Base-by-base conservation (phyloP, 2,888 invertebrate species). In the Sphecodes monilicornis region DNA sequence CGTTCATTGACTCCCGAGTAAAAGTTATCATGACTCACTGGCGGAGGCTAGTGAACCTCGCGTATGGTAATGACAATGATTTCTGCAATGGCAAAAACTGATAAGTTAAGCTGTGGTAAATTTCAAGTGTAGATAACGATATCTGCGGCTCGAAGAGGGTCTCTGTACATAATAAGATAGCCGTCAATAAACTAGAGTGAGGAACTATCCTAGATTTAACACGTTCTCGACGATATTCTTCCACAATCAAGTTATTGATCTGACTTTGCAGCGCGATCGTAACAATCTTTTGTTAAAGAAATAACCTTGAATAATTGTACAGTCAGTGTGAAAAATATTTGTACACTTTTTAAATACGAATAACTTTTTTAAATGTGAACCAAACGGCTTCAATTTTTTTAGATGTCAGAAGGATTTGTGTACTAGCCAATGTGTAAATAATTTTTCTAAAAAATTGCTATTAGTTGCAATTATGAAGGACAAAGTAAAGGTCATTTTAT, bases 1-100 rank as follows among this genome's bases (percentile, higher is more conserved):
- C n/a, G 80, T 71, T 78, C 80, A 78, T 54, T 70, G 71, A 71
- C 80, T 78, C 32, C 64, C 22, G 16, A 74, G 71, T 64, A 66
- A 64, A 50, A 64, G 64, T 50, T 16, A 32, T 78, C 54, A 54
- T 43, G 50, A 41, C 39, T 26, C 64, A 1, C 39, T 11, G 54
- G 60, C 78, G 66, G 72, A 29, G 68, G 54, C 50, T 57, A 43
- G 10, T 39, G 73, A 80, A 68, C 73, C 57, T 16, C 16, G 26
- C 22, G 29, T 46, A 39, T 68, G 79, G 46, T 80, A 81, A 80
- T 80, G 57, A 16, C 69, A 78, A 64, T 71, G 69, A 50, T n/a
- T 71, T 77, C 41, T 39, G 64, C 70, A 70, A 66, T 11, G 22
- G 26, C 39, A 18, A 10, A 66, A 50, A 32, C 39, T 26, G 6